phyloP scores from a whole-genome alignment of 1,140 invertebrate species.

The Brachionus paranguensis region DNA sequence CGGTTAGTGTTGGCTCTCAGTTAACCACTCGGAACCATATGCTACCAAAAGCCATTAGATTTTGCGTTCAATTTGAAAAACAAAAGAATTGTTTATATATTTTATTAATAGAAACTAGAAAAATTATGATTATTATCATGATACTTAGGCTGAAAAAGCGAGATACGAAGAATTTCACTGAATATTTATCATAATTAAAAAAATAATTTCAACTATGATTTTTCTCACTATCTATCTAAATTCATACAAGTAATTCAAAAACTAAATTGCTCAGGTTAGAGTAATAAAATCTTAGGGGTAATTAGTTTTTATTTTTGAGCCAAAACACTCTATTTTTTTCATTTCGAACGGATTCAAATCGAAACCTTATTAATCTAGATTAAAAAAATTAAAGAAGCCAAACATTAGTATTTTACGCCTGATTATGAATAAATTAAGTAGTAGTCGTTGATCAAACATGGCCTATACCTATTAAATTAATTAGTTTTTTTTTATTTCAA shows the following conservation, averaged over 20 bases:
- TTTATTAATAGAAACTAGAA: not conserved
- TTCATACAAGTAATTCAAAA: not conserved
- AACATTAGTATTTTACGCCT: not conserved
- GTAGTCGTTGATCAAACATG: not conserved
- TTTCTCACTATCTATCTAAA: not conserved
- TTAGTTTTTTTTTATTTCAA: not conserved
- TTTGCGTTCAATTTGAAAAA: not conserved
- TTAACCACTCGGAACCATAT: not conserved
- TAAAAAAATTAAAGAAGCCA: not conserved
- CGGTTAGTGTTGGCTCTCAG: not conserved
- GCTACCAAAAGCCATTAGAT: not conserved
- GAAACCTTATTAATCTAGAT: not conserved
- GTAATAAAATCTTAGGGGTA: not conserved
- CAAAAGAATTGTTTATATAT: not conserved
- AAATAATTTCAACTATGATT: not conserved
- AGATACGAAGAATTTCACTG: not conserved
- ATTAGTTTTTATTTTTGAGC: not conserved
- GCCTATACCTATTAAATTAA: not conserved
- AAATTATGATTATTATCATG: not conserved
- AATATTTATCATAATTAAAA: not conserved
- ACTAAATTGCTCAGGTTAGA: not conserved
- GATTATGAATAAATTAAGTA: not conserved
- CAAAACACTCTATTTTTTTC: not conserved
- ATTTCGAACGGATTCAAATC: not conserved
- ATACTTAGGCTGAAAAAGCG: not conserved